Evolutionary conservation across 2,888 invertebrate species (phyloP).

Genomic region (Chloroclystis v-ata): DNA sequence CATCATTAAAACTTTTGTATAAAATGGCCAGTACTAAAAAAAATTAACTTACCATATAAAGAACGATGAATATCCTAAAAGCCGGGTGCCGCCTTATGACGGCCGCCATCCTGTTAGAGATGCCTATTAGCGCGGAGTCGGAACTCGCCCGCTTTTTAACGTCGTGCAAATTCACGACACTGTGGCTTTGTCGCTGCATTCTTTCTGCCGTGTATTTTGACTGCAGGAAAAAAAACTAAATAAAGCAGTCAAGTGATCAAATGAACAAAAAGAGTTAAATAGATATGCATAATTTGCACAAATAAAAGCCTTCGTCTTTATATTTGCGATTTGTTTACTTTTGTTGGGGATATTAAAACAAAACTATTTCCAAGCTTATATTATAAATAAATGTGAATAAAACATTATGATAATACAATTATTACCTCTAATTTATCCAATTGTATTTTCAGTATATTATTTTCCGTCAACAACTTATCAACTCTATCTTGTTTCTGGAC

Average conservation of each 20-base stretch:
- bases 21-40: too few relatives aligned
- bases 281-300: too few relatives aligned
- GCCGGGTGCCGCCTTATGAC: conserved; percentile 89
- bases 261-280: too few relatives aligned
- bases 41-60: conserved; percentile 86
- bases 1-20: too few relatives aligned
- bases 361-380: too few relatives aligned
- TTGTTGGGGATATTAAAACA: too few relatives aligned
- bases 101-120: conserved; percentile 87
- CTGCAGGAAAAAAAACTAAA: conserved; percentile 30
- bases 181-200: conserved; percentile 44
- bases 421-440: conserved; percentile 87
- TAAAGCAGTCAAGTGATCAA: too few relatives aligned
- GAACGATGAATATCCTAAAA: conserved; percentile 87
- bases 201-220: conserved; percentile 48
- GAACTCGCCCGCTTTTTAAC: conserved; percentile 20
- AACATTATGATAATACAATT: too few relatives aligned
- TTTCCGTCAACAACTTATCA: conserved; percentile 89
- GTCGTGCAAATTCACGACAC: conserved; percentile 52
- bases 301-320: too few relatives aligned
- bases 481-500: conserved; percentile 91
- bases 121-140: conserved; percentile 40
- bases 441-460: conserved; percentile 90
- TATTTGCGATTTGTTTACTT: too few relatives aligned
- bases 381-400: too few relatives aligned